Evolutionary conservation across 1,140 invertebrate genomes (phyloP).

Genomic region (Heliconius melpomene): DNA sequence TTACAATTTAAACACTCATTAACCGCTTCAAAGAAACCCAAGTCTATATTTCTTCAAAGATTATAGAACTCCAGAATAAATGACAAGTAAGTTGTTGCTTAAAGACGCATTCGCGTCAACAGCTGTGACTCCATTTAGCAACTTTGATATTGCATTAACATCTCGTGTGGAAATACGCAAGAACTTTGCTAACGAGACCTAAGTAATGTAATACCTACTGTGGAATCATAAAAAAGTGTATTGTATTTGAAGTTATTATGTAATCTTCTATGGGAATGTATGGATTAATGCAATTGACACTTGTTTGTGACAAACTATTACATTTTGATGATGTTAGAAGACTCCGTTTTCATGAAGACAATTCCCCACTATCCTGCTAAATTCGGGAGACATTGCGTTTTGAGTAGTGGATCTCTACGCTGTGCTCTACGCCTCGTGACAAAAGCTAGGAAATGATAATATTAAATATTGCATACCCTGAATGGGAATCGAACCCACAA

Average conservation of each 20-base stretch:
- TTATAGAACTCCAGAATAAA: neutral
- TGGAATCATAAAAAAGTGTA: neutral
- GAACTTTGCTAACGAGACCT: conserved; percentile 2
- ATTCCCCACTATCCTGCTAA: no score
- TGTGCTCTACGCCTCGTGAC: no score
- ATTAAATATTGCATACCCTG: no score
- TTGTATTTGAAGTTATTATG: neutral
- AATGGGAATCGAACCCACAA: no score
- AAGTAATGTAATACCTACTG: neutral
- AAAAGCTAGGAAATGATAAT: no score
- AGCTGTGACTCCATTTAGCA: neutral
- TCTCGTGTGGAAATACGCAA: conserved; percentile 15
- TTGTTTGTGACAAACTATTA: no score
- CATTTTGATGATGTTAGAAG: no score
- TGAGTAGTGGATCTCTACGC: no score
- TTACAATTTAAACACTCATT: no score
- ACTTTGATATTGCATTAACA: conserved; percentile 9
- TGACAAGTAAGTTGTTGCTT: neutral
- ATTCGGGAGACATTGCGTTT: no score
- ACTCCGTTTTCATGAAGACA: neutral
- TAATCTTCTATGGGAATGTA: neutral
- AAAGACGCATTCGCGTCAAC: neutral
- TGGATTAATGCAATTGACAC: neutral
- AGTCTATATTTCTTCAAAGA: no score
- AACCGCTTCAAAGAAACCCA: no score